Conservation (phyloP, 2,797 vertebrate genomes). For the Sebastes steindachneri region DNA sequence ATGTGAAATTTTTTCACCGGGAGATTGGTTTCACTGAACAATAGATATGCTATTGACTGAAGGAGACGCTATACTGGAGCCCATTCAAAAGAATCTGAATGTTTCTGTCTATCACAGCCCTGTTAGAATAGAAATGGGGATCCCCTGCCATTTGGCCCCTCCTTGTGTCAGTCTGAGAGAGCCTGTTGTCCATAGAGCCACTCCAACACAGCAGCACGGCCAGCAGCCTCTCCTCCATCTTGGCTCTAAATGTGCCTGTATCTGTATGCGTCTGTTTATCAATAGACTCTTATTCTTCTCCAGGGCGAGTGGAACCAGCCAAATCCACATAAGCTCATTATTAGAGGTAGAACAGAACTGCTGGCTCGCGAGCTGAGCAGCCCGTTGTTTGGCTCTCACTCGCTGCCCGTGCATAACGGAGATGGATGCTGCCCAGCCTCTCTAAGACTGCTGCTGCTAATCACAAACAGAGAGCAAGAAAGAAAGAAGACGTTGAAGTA, state of each 20-base stretch:
- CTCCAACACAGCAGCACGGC: conserved; percentile 43
- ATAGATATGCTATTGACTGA: conserved; percentile 35
- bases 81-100: conserved; percentile 47
- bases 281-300: conserved; percentile 61
- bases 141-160: conserved; percentile 64
- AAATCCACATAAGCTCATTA: conserved; percentile 77
- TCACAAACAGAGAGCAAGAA: conserved; percentile 19
- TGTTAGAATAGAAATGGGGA: conserved; percentile 47
- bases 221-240: conserved; percentile 62
- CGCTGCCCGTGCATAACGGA: conserved; percentile 42
- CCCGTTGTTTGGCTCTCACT: conserved; percentile 51
- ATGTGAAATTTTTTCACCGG: conserved; percentile 31
- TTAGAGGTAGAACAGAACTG: conserved; percentile 70
- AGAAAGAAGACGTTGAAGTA: background rate
- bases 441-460: conserved; percentile 30
- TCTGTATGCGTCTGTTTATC: conserved; percentile 69
- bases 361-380: conserved; percentile 59
- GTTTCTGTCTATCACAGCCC: conserved; percentile 47
- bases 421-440: conserved; percentile 30
- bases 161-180: conserved; percentile 43
- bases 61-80: conserved; percentile 30
- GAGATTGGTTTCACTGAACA: conserved; percentile 48
- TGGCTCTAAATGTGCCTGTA: conserved; percentile 56
- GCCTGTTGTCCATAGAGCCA: conserved; percentile 35
- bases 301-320: conserved; percentile 53